Evolutionary conservation across 2,797 vertebrate genomes (phyloP).

Genomic region (Craterocephalus amniculus): DNA sequence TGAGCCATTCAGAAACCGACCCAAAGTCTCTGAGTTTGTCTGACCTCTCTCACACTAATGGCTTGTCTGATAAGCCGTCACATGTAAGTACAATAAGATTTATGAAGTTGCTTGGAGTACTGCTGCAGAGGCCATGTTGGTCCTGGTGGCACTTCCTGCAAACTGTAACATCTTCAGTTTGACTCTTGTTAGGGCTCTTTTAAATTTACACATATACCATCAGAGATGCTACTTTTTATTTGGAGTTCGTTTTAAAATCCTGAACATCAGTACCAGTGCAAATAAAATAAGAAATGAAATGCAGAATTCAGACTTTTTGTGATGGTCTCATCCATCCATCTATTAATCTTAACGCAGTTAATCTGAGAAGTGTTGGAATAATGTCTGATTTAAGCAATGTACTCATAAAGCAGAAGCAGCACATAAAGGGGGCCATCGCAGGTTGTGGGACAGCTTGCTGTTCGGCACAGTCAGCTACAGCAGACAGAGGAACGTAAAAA

Average conservation of each 20-base stretch:
- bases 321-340: background rate
- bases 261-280: no score
- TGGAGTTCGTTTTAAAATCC: background rate
- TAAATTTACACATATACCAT: background rate
- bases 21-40: slow-evolving; percentile 61
- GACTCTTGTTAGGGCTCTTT: no score
- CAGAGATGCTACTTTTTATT: background rate
- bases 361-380: background rate
- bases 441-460: no score
- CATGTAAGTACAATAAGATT: slow-evolving; percentile 56
- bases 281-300: no score
- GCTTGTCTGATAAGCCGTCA: slow-evolving; percentile 39
- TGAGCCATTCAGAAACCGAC: slow-evolving; percentile 63
- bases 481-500: background rate
- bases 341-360: no score
- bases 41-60: slow-evolving; percentile 40
- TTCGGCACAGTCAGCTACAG: background rate
- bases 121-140: background rate
- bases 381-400: no score
- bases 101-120: background rate
- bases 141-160: background rate
- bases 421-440: no score
- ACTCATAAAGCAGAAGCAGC: no score
- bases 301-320: no score
- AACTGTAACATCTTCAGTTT: background rate